phyloP scores from a whole-genome alignment of 2,888 invertebrate species.

The Dicyrtomina minuta region DNA sequence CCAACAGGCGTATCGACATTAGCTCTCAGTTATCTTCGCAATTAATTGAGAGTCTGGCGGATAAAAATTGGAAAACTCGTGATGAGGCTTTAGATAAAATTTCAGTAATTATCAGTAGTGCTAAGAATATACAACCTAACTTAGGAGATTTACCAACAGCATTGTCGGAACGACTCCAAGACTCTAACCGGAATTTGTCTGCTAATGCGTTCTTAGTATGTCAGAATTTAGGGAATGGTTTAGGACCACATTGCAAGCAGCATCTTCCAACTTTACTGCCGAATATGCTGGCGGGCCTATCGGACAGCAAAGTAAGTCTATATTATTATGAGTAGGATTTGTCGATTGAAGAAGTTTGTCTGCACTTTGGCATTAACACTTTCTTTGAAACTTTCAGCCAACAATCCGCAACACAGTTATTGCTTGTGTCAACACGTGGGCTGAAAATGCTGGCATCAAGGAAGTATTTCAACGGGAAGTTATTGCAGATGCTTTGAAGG shows the following conservation, averaged over 20 bases:
- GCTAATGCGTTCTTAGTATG: slow-evolving; percentile 80
- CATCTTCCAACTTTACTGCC: slow-evolving; percentile 82
- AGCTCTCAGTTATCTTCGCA: slow-evolving; percentile 40
- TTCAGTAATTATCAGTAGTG: slow-evolving; percentile 69
- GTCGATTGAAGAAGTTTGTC: neutral
- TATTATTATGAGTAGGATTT: too few species aligned
- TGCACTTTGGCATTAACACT: too few species aligned
- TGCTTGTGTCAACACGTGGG: slow-evolving; percentile 82
- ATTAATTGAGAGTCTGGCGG: slow-evolving; percentile 51
- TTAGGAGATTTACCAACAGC: slow-evolving; percentile 83
- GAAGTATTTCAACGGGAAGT: slow-evolving; percentile 87
- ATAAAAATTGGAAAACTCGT: slow-evolving; percentile 61
- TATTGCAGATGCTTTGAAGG: slow-evolving; percentile 79
- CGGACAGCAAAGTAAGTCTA: slow-evolving; percentile 71
- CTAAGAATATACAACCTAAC: slow-evolving; percentile 72
- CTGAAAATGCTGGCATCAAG: slow-evolving; percentile 75
- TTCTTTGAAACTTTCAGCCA: too few species aligned
- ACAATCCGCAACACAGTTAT: slow-evolving; percentile 60
- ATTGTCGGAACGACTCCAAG: slow-evolving; percentile 73
- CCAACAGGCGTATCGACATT: slow-evolving; percentile 34
- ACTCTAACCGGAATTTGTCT: slow-evolving; percentile 90
- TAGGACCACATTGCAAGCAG: slow-evolving; percentile 77
- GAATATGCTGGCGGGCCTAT: slow-evolving; percentile 69
- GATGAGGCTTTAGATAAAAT: slow-evolving; percentile 75
- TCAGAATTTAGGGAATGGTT: slow-evolving; percentile 74